Percentiles rank a stretch among this genome's conserved stretches.
Evolutionary conservation across 2,888 invertebrate species (phyloP).

Genomic region (Amaurobius ferox): DNA sequence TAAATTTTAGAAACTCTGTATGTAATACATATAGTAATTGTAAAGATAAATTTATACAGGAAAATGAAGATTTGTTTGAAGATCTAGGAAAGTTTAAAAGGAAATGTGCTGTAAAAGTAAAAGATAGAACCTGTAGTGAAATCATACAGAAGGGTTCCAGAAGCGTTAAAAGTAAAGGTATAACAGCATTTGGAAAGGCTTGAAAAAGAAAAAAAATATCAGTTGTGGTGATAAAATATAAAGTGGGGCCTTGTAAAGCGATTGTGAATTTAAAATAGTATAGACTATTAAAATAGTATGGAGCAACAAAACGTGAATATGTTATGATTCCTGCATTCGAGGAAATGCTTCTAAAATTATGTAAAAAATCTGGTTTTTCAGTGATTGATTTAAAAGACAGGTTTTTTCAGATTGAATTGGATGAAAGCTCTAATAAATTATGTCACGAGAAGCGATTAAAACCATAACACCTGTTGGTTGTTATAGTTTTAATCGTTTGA

Average conservation of each 20-base stretch:
- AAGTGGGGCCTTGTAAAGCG: not conserved
- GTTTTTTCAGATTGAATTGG: not conserved
- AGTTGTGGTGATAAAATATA: not conserved
- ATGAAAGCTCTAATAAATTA: not conserved
- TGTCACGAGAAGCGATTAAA: no score
- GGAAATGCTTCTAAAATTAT: not conserved
- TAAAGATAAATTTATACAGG: no score
- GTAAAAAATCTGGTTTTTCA: no score
- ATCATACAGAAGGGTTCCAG: not conserved
- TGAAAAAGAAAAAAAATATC: constrained; percentile 7
- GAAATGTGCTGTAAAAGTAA: constrained; percentile 6
- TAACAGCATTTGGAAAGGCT: not conserved
- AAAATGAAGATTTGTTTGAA: no score
- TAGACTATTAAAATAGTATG: not conserved
- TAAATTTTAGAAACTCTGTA: no score
- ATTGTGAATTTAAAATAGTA: not conserved
- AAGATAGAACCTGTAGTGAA: not conserved
- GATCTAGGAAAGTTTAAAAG: constrained; percentile 3
- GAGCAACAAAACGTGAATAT: not conserved
- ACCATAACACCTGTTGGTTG: not conserved
- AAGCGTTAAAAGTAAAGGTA: not conserved
- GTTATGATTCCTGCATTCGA: no score
- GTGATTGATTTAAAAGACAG: not conserved
- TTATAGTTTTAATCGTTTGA: constrained; percentile 1
- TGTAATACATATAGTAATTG: no score